phyloP scores from a whole-genome alignment of 1,140 invertebrate species.

The Drosophila punjabiensis region DNA sequence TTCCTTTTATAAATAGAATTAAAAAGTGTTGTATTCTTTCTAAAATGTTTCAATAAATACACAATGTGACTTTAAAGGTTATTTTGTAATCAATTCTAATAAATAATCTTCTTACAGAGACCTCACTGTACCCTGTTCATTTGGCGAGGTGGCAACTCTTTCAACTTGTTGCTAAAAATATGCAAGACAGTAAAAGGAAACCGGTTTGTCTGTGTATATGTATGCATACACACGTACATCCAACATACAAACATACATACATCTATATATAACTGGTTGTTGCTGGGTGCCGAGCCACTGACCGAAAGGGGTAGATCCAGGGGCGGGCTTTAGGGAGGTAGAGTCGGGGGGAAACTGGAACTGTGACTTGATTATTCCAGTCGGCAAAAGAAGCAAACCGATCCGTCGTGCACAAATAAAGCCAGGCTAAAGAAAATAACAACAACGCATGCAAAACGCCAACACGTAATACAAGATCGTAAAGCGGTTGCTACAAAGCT shows the following conservation, averaged over 20 bases:
- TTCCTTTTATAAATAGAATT: background rate
- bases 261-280: slow-evolving; percentile 56
- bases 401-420: slow-evolving; percentile 73
- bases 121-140: slow-evolving; percentile 9
- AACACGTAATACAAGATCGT: slow-evolving; percentile 77
- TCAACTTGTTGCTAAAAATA: slow-evolving; percentile 67
- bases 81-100: background rate
- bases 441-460: slow-evolving; percentile 54
- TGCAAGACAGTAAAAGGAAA: slow-evolving; percentile 64
- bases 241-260: slow-evolving; percentile 1
- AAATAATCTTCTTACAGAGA: background rate
- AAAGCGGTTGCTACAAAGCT: slow-evolving; percentile 26
- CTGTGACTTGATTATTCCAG: slow-evolving; percentile 74
- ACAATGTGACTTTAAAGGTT: background rate
- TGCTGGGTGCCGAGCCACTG: slow-evolving; percentile 74
- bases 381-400: slow-evolving; percentile 51
- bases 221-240: background rate
- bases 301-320: slow-evolving; percentile 14
- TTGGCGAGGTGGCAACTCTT: slow-evolving; percentile 56
- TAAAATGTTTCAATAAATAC: background rate
- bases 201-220: slow-evolving; percentile 35
- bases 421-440: slow-evolving; percentile 53
- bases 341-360: slow-evolving; percentile 46
- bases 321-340: background rate
- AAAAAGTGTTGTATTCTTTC: too few species aligned